Base-by-base conservation (phyloP, 2,888 invertebrate genomes). In the Ctena decussata region DNA sequence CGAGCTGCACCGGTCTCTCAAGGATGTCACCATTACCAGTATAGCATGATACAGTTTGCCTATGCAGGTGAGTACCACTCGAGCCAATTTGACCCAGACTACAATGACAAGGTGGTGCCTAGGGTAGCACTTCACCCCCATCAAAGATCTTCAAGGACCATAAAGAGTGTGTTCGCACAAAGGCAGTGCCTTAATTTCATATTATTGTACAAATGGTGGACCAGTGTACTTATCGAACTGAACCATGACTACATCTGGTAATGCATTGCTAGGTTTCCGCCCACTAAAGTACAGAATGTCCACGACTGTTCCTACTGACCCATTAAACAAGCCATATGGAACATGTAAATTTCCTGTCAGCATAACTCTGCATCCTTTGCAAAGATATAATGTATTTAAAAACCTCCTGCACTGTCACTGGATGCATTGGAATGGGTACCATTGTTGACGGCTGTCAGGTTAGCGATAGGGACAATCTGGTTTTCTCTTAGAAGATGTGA, bases 261-360 rank as follows among this genome's bases (percentile, higher is more conserved):
- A 57, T 11, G 8, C n/a, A 15, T 57, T 27, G 6, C 24, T 24
- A 57, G 57, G 57, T 8, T 27, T 24, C 77, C 86, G 24, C 24
- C 41, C 49, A 79, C 27, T 57, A 5, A 27, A 5, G 12, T 57
- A 57, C 27, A 57, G n/a, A 8, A 57, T 57, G 27, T 57, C 46
- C 5, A 72, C 3, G 8, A 88, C n/a, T 65, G 79, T 65, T 18
- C n/a, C 27, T 46, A 80, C 81, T 8, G 57, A 24, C 1, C 57
- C 57, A 57, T n/a, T n/a, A n/a, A n/a, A n/a, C n/a, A 57, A 15
- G 2, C 57, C 57, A 27, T 11, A 57, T 15, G n/a, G 27, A 24
- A 57, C 57, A 57, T 57, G 2, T 57, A 57, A 57, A 57, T 57
- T 57, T 24, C 57, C n/a, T 24, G 57, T 57, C 5, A 57, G 57